Evolutionary conservation across 1,140 invertebrate genomes (phyloP).

Genomic region (Maconellicoccus hirsutus): DNA sequence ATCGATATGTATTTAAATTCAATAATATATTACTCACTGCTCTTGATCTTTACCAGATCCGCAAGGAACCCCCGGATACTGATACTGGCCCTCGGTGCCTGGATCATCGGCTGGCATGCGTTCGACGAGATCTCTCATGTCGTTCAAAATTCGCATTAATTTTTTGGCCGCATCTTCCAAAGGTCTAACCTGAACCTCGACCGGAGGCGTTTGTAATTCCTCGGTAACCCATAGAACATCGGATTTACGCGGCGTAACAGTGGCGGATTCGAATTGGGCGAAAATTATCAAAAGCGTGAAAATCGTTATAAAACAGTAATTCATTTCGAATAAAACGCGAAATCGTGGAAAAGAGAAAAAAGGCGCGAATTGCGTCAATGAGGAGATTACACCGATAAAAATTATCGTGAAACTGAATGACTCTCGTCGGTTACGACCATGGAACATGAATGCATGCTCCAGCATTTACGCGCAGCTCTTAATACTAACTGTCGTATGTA

Average conservation of each 20-base stretch:
- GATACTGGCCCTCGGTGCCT: not conserved
- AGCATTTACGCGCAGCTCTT: too few species aligned
- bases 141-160: not conserved
- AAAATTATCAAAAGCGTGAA: not conserved
- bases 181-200: too few species aligned
- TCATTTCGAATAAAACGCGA: not conserved
- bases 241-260: too few species aligned
- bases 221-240: not conserved
- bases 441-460: too few species aligned
- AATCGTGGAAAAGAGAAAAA: not conserved
- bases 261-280: not conserved
- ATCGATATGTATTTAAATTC: too few species aligned
- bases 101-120: not conserved
- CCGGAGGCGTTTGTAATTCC: not conserved
- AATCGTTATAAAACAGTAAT: not conserved
- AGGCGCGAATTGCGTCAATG: not conserved
- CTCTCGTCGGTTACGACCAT: too few species aligned
- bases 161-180: not conserved
- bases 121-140: not conserved
- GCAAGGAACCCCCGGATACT: not conserved
- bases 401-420: too few species aligned
- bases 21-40: too few species aligned
- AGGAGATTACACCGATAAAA: not conserved
- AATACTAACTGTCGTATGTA: too few species aligned
- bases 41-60: not conserved